Percentiles rank a stretch among this genome's conserved stretches.
These are phyloP conservation scores for Cyclura pinguis DNA, from an alignment of 2,797 vertebrate species.

Conservation along the genomic window DNA sequence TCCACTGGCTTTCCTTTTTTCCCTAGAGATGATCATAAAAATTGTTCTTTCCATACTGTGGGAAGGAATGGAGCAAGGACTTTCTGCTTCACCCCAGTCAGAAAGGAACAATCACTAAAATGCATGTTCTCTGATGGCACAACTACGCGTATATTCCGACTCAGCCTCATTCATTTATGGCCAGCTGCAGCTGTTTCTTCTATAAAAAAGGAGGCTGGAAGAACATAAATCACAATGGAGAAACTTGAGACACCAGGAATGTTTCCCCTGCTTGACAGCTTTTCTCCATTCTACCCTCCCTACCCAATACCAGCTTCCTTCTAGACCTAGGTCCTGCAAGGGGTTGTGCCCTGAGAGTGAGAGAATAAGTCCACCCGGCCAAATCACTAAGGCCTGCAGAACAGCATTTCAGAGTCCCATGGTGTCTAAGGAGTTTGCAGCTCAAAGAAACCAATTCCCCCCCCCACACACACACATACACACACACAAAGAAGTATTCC, in stretches of 20 bases:
- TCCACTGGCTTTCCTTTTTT: too few species aligned
- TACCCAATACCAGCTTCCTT: background rate
- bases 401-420: slow-evolving; percentile 46
- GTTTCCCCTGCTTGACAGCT: background rate
- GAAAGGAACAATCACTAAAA: background rate
- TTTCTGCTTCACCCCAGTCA: background rate
- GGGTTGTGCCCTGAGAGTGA: background rate
- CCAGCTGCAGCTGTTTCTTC: background rate
- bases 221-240: background rate
- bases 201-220: background rate
- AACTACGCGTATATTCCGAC: background rate
- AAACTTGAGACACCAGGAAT: background rate
- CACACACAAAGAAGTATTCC: slow-evolving; percentile 46
- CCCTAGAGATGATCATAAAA: too few species aligned
- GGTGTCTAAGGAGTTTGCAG: slow-evolving; percentile 21
- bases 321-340: background rate
- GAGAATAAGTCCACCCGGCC: background rate
- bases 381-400: slow-evolving; percentile 33
- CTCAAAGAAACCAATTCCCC: slow-evolving; percentile 38
- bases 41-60: too few species aligned
- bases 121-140: background rate
- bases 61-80: too few species aligned
- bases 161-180: background rate
- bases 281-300: background rate
- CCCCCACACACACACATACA: background rate